Conservation (phyloP, 2,113 vertebrate species). For the Polyodon spathula region DNA sequence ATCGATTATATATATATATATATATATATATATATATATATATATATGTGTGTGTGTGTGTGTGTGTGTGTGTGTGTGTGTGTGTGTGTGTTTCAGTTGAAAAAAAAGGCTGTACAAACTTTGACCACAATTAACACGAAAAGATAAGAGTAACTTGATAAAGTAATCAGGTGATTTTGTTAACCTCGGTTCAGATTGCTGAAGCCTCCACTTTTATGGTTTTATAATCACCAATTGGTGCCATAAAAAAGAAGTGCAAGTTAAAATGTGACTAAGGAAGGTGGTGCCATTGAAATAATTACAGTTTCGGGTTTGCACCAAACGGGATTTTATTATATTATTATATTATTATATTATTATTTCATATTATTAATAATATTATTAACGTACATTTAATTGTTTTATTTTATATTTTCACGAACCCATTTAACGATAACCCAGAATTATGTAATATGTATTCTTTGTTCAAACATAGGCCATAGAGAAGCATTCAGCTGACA, state of each 20-base stretch:
- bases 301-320: constrained; percentile 16
- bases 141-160: constrained; percentile 12
- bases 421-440: no score
- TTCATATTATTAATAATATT: no score
- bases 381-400: no score
- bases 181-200: constrained; percentile 3
- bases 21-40: no score
- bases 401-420: no score
- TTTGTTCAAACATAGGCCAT: no score
- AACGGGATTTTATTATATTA: no score
- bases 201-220: constrained; percentile 1
- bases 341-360: no score
- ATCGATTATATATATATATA: no score
- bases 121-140: constrained; percentile 37
- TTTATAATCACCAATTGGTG: constrained; percentile 23
- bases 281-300: constrained; percentile 22
- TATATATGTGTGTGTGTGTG: no score
- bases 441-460: no score
- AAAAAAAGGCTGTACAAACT: constrained; percentile 24
- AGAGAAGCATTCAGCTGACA: no score
- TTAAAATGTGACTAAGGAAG: constrained; percentile 32
- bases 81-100: constrained; percentile 10
- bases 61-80: neutral
- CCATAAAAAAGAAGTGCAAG: constrained; percentile 19
- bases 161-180: neutral